Evolutionary conservation across 2,797 vertebrate species (phyloP).

Genomic region (Neoniphon sammara): DNA sequence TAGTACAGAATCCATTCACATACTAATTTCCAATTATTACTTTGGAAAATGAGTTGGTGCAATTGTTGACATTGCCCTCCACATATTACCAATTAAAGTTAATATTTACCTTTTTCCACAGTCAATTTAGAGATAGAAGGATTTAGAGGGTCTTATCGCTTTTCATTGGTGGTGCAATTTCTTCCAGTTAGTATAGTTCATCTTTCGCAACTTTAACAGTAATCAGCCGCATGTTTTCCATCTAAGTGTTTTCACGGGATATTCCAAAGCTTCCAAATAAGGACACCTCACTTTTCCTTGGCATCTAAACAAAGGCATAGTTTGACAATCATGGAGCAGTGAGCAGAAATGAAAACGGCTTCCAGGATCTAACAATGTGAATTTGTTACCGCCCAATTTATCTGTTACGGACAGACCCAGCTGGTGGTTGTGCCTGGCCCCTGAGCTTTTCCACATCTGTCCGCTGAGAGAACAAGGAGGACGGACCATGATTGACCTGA

Average conservation of each 20-base stretch:
- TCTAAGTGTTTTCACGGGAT: neutral
- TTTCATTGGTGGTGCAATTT: neutral
- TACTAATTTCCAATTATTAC: neutral
- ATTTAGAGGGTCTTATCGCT: neutral
- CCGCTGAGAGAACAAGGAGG: conserved; percentile 1
- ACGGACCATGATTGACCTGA: conserved; percentile 93
- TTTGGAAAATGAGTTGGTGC: neutral
- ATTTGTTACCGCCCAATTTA: neutral
- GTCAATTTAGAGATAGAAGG: neutral
- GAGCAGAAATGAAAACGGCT: neutral
- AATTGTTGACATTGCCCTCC: neutral
- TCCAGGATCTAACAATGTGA: neutral
- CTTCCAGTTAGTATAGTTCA: neutral
- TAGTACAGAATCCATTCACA: neutral
- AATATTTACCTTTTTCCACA: neutral
- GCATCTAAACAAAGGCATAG: neutral
- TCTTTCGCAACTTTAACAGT: neutral
- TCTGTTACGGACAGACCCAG: conserved; percentile 22
- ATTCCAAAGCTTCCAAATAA: neutral
- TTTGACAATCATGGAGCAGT: neutral
- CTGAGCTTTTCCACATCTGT: conserved; percentile 22
- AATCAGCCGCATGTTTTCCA: neutral
- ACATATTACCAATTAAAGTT: neutral
- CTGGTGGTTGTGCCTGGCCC: neutral
- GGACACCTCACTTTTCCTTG: neutral